A percentile compares a stretch with the other conserved stretches of the same genome.
These are phyloP conservation scores for Tachina fera DNA, from an alignment of 2,888 invertebrate species.

Conservation along the genomic window DNA sequence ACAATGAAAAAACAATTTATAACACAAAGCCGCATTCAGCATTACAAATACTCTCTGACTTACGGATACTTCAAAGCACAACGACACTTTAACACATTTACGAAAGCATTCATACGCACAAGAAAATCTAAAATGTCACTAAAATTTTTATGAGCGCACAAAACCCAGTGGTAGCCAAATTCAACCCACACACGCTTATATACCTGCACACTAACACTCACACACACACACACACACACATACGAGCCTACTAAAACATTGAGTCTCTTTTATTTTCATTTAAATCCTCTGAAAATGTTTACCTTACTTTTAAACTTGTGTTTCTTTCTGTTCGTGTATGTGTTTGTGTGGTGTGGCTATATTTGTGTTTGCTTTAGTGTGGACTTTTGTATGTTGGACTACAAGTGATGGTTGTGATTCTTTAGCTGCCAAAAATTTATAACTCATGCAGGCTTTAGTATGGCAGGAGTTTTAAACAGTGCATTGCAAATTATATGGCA, in stretches of 20 bases:
- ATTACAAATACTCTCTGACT: not conserved
- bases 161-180: not conserved
- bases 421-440: constrained; percentile 34
- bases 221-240: not conserved
- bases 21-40: not conserved
- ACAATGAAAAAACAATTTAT: constrained; percentile 31
- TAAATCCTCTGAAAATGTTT: constrained; percentile 13
- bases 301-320: not conserved
- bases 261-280: constrained; percentile 9
- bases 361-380: not conserved
- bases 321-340: not conserved
- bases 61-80: constrained; percentile 6
- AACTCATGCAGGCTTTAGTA: constrained; percentile 10
- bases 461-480: not conserved
- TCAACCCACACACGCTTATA: not conserved
- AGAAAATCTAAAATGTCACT: constrained; percentile 51
- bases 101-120: constrained; percentile 31
- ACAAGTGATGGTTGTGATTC: constrained; percentile 28
- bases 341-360: not conserved
- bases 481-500: not conserved
- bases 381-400: not conserved
- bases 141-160: constrained; percentile 2
- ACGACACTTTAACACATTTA: constrained; percentile 44
- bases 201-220: not conserved
- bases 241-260: not conserved